Evolutionary conservation across 1,140 invertebrate species (phyloP), one percentile per base, ranked within the genome.

Genomic region (Drosophila punjabiensis): DNA sequence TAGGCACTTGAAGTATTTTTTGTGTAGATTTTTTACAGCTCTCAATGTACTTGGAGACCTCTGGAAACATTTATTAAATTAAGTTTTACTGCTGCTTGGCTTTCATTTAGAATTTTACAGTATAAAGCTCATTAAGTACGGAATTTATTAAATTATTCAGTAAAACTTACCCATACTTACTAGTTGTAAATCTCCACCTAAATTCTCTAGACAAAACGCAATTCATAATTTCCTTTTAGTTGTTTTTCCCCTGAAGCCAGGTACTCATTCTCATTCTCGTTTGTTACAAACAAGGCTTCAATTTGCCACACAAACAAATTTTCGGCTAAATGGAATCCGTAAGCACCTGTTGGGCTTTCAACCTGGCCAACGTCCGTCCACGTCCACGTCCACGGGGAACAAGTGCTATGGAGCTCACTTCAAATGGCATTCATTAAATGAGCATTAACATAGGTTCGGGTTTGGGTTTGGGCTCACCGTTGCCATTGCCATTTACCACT

Each of bases 381-480:
- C 30, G 68, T 37, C 53, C 68, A 20, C 30, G 37, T 37, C 53
- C 68, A 30, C 30, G 37, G 71, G 47, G 37, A 43, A n/a, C 30
- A 16, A 45, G 24, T 28, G 32, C 20, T 14, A 9, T 32, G 16
- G 20, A 39, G 53, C 55, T 35, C 45, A 74, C 68, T 74, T 73
- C 70, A 74, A 75, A 62, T 74, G 52, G 65, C 76, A 79, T 70
- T 79, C 76, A 79, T 79, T 77, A 77, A 77, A 41, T 68, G 64
- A 60, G 56, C 63, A 77, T 77, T 53, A 24, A 24, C 24, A 24
- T 24, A 77, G 55, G 28, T 65, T 24, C 18, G 11, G 24, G 47
- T 30, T 30, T 28, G 35, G 32, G 28, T n/a, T 37, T 56, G 33
- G n/a, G n/a, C n/a, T n/a, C n/a, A n/a, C 33, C 33, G 24, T 56